These are phyloP conservation scores for Isotomurus palustris DNA, from an alignment of 2,888 invertebrate species.

Conservation along the genomic window DNA sequence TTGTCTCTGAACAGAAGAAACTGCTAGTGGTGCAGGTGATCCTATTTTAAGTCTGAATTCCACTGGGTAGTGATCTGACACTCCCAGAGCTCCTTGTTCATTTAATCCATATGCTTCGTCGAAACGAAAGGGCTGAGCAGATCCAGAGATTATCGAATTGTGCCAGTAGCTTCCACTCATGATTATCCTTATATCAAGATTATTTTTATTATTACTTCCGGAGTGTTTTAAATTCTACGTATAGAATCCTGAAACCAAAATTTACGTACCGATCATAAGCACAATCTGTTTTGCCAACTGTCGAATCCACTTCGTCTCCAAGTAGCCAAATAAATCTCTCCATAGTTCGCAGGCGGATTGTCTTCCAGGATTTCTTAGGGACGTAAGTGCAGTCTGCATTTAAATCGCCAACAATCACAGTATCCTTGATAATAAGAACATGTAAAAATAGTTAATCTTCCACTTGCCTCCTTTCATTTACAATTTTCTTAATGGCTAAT, in stretches of 20 bases:
- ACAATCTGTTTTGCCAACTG: conserved; percentile 28
- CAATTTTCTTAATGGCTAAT: no score
- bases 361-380: conserved; percentile 22
- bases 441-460: background rate
- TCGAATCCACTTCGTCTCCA: conserved; percentile 26
- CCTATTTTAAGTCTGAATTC: conserved; percentile 16
- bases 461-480: no score
- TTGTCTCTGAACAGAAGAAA: background rate
- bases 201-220: background rate
- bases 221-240: background rate
- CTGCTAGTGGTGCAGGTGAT: background rate
- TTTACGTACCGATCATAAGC: conserved; percentile 35
- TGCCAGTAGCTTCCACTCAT: conserved; percentile 19
- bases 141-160: conserved; percentile 2
- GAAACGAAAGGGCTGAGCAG: conserved; percentile 18
- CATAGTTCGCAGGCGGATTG: conserved; percentile 17
- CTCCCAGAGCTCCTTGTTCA: conserved; percentile 15
- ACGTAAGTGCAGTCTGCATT: conserved; percentile 31
- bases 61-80: conserved; percentile 35
- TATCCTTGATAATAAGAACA: conserved; percentile 15
- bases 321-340: conserved; percentile 30
- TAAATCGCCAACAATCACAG: conserved; percentile 31
- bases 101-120: conserved; percentile 17
- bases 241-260: no score
- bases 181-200: conserved; percentile 30